Evolutionary conservation across 1,140 invertebrate genomes (phyloP).

Genomic region (Rhopalosiphum maidis): DNA sequence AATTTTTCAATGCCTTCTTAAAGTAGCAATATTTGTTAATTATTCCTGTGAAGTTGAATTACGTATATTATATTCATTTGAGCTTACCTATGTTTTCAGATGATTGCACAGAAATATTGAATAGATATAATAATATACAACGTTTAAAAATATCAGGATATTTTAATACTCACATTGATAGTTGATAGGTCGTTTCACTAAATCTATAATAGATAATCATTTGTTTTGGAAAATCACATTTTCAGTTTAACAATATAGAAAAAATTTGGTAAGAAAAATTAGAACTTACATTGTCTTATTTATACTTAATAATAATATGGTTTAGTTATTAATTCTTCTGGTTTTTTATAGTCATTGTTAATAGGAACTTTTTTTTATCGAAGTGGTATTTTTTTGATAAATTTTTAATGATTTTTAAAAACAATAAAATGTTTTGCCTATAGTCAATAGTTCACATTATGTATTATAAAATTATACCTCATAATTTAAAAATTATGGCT

Average conservation of each 20-base stretch:
- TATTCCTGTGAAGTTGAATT: no score
- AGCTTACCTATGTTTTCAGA: neutral
- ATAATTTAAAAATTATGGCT: no score
- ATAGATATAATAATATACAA: neutral
- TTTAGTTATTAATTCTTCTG: neutral
- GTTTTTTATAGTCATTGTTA: no score
- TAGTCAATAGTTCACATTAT: neutral
- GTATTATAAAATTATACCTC: no score
- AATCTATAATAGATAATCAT: neutral
- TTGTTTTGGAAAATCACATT: neutral
- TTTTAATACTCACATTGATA: no score
- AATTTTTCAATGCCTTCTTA: no score
- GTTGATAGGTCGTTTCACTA: neutral
- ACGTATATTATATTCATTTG: neutral
- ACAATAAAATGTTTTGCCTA: neutral
- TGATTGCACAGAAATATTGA: neutral
- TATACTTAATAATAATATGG: no score
- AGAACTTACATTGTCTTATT: no score
- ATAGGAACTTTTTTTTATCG: neutral
- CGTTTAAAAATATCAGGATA: neutral
- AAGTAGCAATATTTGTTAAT: no score
- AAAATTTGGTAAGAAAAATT: no score
- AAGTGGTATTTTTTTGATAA: neutral
- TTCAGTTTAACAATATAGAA: no score
- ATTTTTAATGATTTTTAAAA: neutral